A percentile compares a stretch with the other conserved stretches of the same genome.
These are phyloP conservation scores for Syngnathus scovelli DNA, from an alignment of 2,113 vertebrate genomes.

Conservation along the genomic window DNA sequence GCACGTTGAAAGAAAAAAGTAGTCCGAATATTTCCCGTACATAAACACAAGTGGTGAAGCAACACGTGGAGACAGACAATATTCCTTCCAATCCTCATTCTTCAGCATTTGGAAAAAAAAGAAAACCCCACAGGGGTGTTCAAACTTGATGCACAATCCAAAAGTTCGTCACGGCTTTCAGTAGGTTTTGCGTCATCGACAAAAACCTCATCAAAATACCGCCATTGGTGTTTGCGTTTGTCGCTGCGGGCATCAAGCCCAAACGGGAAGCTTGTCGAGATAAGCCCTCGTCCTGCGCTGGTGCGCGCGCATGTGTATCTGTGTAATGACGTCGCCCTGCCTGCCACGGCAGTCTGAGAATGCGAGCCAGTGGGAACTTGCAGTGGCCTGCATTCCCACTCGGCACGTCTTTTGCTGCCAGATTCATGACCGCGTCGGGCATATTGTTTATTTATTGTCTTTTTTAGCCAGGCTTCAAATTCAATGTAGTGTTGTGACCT, in stretches of 20 bases:
- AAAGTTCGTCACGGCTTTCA: neutral
- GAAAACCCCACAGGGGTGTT: neutral
- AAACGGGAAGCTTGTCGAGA: slow-evolving; percentile 50
- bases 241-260: slow-evolving; percentile 57
- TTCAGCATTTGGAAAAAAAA: too few species aligned
- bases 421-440: neutral
- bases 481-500: neutral
- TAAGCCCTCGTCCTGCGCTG: slow-evolving; percentile 57
- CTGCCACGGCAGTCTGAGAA: slow-evolving; percentile 70
- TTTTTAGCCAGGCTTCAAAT: neutral
- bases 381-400: slow-evolving; percentile 44
- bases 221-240: slow-evolving; percentile 34
- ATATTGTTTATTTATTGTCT: neutral
- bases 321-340: slow-evolving; percentile 67
- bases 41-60: too few species aligned
- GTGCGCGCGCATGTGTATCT: slow-evolving; percentile 13
- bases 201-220: neutral
- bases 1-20: too few species aligned
- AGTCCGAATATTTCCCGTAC: too few species aligned
- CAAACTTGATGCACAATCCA: neutral
- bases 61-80: too few species aligned
- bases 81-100: too few species aligned
- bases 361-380: slow-evolving; percentile 68
- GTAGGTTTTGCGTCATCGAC: neutral
- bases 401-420: neutral